A percentile compares a stretch with the other conserved stretches of the same genome.
Conservation (phyloP, 2,797 vertebrate genomes). For the Pagetopsis macropterus region DNA sequence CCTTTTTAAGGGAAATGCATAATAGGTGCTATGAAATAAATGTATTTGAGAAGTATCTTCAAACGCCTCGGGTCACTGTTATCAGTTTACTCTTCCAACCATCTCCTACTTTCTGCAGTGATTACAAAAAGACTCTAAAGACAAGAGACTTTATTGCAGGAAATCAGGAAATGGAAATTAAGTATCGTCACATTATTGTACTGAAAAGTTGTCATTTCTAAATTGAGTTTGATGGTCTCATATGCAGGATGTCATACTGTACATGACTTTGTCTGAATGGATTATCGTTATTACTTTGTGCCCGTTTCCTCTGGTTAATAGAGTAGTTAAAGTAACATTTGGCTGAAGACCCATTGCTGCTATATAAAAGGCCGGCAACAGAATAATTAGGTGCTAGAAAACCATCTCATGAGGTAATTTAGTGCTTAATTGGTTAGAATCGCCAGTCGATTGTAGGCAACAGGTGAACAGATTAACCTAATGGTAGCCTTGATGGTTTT, state of each 20-base stretch:
- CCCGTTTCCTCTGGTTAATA: conserved; percentile 38
- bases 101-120: not conserved
- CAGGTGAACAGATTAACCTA: no score
- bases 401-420: conserved; percentile 39
- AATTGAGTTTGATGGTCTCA: conserved; percentile 39
- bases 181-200: conserved; percentile 16
- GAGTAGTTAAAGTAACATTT: not conserved
- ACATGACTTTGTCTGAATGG: conserved; percentile 6
- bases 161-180: conserved; percentile 21
- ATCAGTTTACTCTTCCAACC: not conserved
- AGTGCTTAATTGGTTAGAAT: conserved; percentile 35
- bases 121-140: not conserved
- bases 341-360: not conserved
- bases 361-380: not conserved
- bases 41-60: not conserved
- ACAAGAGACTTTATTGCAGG: not conserved
- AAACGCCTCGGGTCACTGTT: conserved; percentile 11
- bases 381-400: conserved; percentile 21
- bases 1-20: not conserved
- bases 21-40: not conserved
- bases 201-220: conserved; percentile 31
- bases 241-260: conserved; percentile 15
- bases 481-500: no score
- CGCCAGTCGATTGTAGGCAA: no score
- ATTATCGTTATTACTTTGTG: conserved; percentile 32